phyloP scores from a whole-genome alignment of 2,888 invertebrate genomes.

The Euclidia mi region DNA sequence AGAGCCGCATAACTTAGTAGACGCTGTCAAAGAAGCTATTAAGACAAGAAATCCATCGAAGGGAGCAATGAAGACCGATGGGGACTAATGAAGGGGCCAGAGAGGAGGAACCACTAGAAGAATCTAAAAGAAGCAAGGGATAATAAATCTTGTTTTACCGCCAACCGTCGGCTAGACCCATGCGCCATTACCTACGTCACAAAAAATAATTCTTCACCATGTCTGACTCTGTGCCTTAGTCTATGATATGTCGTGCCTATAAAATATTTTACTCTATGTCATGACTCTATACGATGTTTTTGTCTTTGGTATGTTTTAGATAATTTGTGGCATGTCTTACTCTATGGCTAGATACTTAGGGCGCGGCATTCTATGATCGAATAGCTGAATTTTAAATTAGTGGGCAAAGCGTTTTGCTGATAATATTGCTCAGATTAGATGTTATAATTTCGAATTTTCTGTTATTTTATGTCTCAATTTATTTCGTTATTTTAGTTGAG shows the following conservation, averaged over 20 bases:
- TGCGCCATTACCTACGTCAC: too few species aligned
- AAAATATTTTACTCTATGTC: too few species aligned
- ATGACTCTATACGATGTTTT: too few species aligned
- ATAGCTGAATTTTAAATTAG: background rate
- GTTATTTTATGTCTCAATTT: background rate
- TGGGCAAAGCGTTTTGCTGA: slow-evolving; percentile 2
- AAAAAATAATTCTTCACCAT: too few species aligned
- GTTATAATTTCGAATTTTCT: background rate
- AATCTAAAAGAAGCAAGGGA: slow-evolving; percentile 83
- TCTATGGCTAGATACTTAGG: background rate
- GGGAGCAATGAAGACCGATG: too few species aligned
- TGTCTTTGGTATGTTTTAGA: too few species aligned
- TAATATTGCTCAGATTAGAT: background rate
- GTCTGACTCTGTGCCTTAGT: too few species aligned
- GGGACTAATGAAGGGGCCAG: slow-evolving; percentile 17
- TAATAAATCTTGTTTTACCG: slow-evolving; percentile 51
- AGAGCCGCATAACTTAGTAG: slow-evolving; percentile 90
- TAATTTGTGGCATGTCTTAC: too few species aligned
- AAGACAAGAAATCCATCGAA: slow-evolving; percentile 83
- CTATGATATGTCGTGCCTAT: too few species aligned
- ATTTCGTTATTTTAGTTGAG: background rate
- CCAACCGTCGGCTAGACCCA: background rate
- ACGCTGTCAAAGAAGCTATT: slow-evolving; percentile 91
- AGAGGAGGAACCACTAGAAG: slow-evolving; percentile 63
- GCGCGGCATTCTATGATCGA: background rate